Percentiles rank a stretch among this genome's conserved stretches.
These are phyloP conservation scores for Ceratosolen solmsi DNA, from an alignment of 1,140 invertebrate species.

Conservation along the genomic window DNA sequence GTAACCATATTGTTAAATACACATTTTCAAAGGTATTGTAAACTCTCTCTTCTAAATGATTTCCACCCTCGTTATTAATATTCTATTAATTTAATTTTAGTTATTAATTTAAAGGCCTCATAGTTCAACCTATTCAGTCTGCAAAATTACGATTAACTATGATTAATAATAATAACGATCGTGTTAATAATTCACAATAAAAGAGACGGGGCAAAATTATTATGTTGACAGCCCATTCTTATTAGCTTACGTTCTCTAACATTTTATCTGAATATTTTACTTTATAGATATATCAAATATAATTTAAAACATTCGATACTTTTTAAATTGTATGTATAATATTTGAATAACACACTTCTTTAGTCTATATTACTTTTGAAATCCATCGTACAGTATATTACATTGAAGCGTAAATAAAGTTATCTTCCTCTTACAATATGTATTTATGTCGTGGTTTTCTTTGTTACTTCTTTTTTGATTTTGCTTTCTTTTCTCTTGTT, in stretches of 20 bases:
- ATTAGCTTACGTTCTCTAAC: neutral
- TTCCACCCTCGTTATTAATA: too few relatives aligned
- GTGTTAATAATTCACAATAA: too few relatives aligned
- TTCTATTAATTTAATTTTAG: too few relatives aligned
- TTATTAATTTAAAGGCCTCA: too few relatives aligned
- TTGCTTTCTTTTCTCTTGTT: constrained; percentile 38
- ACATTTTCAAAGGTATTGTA: neutral
- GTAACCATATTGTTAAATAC: neutral
- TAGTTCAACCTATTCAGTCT: too few relatives aligned
- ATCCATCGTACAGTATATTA: constrained; percentile 27
- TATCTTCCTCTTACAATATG: constrained; percentile 49
- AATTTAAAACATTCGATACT: neutral
- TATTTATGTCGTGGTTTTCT: constrained; percentile 41
- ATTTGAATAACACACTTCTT: constrained; percentile 8
- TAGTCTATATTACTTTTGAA: constrained; percentile 21
- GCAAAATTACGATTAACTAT: too few relatives aligned
- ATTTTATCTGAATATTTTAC: too few relatives aligned
- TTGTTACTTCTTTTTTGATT: neutral
- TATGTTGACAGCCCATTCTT: neutral
- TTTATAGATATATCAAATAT: too few relatives aligned
- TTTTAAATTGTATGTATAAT: constrained; percentile 9
- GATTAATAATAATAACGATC: too few relatives aligned
- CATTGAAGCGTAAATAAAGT: constrained; percentile 47
- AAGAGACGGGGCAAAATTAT: neutral
- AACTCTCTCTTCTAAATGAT: too few relatives aligned